These are phyloP conservation scores for Rhimphoctona megacephalus DNA, from an alignment of 2,888 invertebrate species.

Conservation along the genomic window DNA sequence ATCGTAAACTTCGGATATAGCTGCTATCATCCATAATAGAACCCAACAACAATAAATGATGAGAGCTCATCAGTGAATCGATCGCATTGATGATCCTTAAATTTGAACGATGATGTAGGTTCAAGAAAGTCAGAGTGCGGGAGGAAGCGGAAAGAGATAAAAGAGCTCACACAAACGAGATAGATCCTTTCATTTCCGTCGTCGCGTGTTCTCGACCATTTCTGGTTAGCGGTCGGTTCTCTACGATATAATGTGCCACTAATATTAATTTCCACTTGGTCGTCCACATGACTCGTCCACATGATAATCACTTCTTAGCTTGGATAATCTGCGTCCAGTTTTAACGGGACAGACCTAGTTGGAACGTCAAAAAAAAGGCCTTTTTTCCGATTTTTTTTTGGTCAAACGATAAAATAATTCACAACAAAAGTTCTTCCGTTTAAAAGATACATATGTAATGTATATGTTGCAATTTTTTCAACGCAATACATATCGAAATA, in stretches of 20 bases:
- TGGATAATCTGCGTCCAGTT: not conserved
- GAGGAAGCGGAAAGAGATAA: not conserved
- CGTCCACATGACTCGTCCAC: not conserved
- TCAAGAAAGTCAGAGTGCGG: not conserved
- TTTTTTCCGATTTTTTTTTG: too few relatives aligned
- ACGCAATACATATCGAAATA: too few relatives aligned
- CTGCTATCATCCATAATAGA: not conserved
- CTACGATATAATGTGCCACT: conserved; percentile 14
- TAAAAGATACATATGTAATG: too few relatives aligned
- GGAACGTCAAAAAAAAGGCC: too few relatives aligned
- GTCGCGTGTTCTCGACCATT: not conserved
- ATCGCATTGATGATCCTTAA: conserved; percentile 6
- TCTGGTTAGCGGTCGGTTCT: conserved; percentile 1
- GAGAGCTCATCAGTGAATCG: not conserved
- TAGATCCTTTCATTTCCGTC: not conserved
- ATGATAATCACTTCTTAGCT: not conserved
- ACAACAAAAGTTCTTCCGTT: too few relatives aligned
- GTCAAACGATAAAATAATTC: too few relatives aligned
- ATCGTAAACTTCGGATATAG: not conserved
- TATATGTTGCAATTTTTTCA: too few relatives aligned
- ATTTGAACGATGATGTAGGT: not conserved
- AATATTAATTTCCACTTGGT: conserved; percentile 10
- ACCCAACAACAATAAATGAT: not conserved
- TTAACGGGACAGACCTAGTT: too few relatives aligned
- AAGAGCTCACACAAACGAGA: not conserved